Conservation (phyloP, 2,797 vertebrate genomes). For the Naso thynnoides region DNA sequence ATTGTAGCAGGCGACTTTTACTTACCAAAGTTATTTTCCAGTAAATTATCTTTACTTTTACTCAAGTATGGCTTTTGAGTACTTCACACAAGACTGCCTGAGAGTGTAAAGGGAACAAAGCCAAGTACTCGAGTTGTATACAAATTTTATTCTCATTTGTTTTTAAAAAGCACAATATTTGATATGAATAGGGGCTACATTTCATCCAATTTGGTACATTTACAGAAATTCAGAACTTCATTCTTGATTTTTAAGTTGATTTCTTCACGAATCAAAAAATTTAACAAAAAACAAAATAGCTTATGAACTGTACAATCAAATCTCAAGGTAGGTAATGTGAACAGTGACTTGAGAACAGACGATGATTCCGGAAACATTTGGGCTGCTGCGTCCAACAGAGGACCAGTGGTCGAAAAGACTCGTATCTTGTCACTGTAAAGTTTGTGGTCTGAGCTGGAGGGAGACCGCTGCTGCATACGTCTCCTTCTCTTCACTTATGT, state of each 20-base stretch:
- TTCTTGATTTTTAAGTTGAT: constrained; percentile 67
- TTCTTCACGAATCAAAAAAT: constrained; percentile 74
- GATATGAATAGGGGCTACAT: constrained; percentile 70
- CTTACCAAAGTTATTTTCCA: too few species aligned
- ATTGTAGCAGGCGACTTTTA: too few species aligned
- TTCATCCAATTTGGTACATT: constrained; percentile 78
- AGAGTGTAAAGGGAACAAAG: background rate
- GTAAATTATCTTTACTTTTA: too few species aligned
- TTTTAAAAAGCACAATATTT: constrained; percentile 76
- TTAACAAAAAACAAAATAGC: constrained; percentile 82
- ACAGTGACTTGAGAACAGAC: constrained; percentile 59
- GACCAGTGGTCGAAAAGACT: constrained; percentile 2
- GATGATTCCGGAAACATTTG: constrained; percentile 50
- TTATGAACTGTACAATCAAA: constrained; percentile 87
- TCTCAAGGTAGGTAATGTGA: constrained; percentile 71
- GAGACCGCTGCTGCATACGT: constrained; percentile 39
- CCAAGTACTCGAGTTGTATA: constrained; percentile 64
- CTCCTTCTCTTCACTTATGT: constrained; percentile 25
- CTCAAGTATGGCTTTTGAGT: too few species aligned
- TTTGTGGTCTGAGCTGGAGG: constrained; percentile 27
- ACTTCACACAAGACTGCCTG: too few species aligned
- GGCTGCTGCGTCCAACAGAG: constrained; percentile 12
- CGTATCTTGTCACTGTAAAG: constrained; percentile 19
- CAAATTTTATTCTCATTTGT: constrained; percentile 83
- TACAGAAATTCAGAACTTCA: constrained; percentile 79